Base-by-base conservation (phyloP, 2,113 vertebrate genomes). In the Python bivittatus region DNA sequence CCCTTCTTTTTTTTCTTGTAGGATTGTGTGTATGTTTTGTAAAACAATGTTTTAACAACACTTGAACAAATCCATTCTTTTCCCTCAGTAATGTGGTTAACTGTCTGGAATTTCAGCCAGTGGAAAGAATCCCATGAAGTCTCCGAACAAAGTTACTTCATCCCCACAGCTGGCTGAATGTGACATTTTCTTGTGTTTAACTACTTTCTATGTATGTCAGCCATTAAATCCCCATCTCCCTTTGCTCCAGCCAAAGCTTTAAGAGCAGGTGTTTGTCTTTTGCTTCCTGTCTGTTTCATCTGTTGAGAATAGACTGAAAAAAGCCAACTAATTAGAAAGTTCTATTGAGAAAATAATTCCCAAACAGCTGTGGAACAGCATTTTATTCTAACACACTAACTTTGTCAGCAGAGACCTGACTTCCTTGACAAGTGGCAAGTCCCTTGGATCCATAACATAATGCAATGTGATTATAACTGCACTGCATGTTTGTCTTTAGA, bases 361-460 rank as follows among this genome's bases (percentile, higher is more conserved):
- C 97, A 97, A 95, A 97, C 98, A 99, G 98, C 98, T 98, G 98
- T 97, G 97, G 96, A 98, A 96, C 94, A 96, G 97, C 95, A 96
- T 97, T 97, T 98, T 94, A 91, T 96, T 94, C 96, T 96, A 97
- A 98, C 88, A 92, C 93, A 94, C 86, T 48, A 95, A 97, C 95
- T 58, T 84, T 95, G 92, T 98, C 98, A 98, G 97, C 96, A 95
- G 96, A 90, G 58, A 90, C 11, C 97, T 96, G 96, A 96, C 96
- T 97, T 97, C 96, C 96, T 97, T 96, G 97, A 97, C 95, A 94
- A 96, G 94, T 72, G 97, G 96, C 97, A 96, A 97, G 96, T 96
- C 96, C 97, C 97, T 98, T 98, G 98, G 98, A 98, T 98, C 98
- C 98, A 98, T 95, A 93, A 96, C 95, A 95, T 97, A 98, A 98